These are phyloP conservation scores for Volucella bombylans DNA, from an alignment of 2,888 invertebrate species.

Conservation along the genomic window DNA sequence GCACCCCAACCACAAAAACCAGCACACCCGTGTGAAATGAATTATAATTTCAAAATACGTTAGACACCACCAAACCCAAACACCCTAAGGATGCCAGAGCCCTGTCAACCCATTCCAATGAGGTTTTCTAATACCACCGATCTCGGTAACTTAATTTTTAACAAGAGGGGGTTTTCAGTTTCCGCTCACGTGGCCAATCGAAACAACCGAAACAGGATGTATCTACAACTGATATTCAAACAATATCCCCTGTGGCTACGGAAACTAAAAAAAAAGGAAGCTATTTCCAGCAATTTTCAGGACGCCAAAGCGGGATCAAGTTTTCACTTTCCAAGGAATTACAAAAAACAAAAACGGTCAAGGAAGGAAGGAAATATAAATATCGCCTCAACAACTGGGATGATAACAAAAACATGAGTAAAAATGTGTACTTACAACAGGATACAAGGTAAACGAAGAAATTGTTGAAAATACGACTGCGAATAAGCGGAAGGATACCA, in stretches of 20 bases:
- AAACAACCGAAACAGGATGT: too few species aligned
- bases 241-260: constrained; percentile 9
- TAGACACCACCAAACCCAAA: too few species aligned
- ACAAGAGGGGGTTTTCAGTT: too few species aligned
- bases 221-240: constrained; percentile 12
- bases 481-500: constrained; percentile 44
- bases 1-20: too few species aligned
- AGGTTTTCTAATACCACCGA: too few species aligned
- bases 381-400: neutral
- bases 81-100: too few species aligned
- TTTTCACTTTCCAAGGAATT: constrained; percentile 24
- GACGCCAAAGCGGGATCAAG: constrained; percentile 47
- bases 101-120: too few species aligned
- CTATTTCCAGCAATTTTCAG: constrained; percentile 37
- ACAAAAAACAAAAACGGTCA: neutral
- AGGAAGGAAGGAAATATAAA: neutral
- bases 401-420: neutral
- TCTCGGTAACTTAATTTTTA: too few species aligned
- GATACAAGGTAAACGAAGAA: neutral
- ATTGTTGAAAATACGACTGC: constrained; percentile 4
- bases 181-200: too few species aligned
- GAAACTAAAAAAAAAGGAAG: constrained; percentile 31
- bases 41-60: too few species aligned
- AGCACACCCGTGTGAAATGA: too few species aligned
- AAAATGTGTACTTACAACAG: too few species aligned